Conservation (phyloP, 2,888 invertebrate genomes). For the Crematogaster levior region DNA sequence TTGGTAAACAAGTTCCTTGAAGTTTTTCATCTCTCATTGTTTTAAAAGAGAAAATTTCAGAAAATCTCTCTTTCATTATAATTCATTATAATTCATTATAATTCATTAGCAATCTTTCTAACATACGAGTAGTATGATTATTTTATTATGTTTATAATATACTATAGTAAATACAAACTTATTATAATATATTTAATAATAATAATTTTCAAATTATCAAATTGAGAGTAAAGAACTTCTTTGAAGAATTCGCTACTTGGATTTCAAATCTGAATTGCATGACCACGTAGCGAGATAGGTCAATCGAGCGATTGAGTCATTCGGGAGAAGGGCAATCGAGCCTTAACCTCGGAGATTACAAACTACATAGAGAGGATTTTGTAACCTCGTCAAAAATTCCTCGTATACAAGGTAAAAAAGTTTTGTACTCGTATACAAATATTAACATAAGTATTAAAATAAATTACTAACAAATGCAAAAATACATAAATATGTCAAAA, state of each 20-base stretch:
- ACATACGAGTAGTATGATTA: too few relatives aligned
- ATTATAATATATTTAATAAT: too few relatives aligned
- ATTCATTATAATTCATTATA: too few relatives aligned
- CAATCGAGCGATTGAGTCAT: constrained; percentile 37
- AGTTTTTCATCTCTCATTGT: neutral
- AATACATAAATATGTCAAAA: neutral
- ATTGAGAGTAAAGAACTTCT: constrained; percentile 12
- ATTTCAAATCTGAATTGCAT: constrained; percentile 38
- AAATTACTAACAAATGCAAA: neutral
- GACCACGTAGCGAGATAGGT: constrained; percentile 37
- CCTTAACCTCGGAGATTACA: constrained; percentile 41
- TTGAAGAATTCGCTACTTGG: constrained; percentile 17
- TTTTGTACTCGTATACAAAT: neutral
- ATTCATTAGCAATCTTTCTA: too few relatives aligned
- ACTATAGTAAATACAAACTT: too few relatives aligned
- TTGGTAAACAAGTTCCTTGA: constrained; percentile 5
- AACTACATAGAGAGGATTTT: neutral
- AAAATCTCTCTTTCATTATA: too few relatives aligned
- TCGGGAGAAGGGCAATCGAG: constrained; percentile 38
- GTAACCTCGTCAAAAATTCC: neutral
- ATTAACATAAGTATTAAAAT: neutral
- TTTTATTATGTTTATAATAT: too few relatives aligned
- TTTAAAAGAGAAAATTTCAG: neutral
- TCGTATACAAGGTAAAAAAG: neutral
- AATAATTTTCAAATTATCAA: too few relatives aligned